Evolutionary conservation across 2,888 invertebrate genomes (phyloP).

Genomic region (Limulus polyphemus): DNA sequence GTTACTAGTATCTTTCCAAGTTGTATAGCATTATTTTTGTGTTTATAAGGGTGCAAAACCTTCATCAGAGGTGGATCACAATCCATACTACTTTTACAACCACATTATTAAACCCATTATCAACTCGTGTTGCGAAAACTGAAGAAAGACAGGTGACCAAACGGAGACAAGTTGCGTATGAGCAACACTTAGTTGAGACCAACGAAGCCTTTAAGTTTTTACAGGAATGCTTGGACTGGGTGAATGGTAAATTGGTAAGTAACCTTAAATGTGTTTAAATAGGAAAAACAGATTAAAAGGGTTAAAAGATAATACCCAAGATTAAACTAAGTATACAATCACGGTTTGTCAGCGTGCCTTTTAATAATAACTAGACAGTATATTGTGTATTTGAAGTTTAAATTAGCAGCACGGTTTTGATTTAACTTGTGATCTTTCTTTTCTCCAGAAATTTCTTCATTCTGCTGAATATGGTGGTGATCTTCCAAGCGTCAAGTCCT

Average conservation of each 20-base stretch:
- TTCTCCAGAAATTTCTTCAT: slow-evolving; percentile 63
- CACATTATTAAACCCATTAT: slow-evolving; percentile 65
- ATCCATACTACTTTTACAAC: slow-evolving; percentile 76
- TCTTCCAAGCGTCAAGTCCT: slow-evolving; percentile 76
- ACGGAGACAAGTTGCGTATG: slow-evolving; percentile 44
- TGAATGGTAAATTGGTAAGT: slow-evolving; percentile 55
- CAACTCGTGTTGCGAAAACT: slow-evolving; percentile 74
- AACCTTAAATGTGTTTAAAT: not conserved
- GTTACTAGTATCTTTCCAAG: too few relatives aligned
- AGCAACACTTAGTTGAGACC: slow-evolving; percentile 78
- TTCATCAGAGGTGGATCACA: slow-evolving; percentile 78
- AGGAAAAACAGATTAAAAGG: not conserved
- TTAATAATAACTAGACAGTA: not conserved
- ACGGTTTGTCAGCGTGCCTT: not conserved
- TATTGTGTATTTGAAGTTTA: not conserved
- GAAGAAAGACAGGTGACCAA: slow-evolving; percentile 12
- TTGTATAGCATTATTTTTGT: too few relatives aligned
- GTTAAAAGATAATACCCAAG: too few relatives aligned
- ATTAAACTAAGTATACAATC: not conserved
- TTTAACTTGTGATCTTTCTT: slow-evolving; percentile 1
- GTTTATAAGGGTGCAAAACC: slow-evolving; percentile 55
- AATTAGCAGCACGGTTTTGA: not conserved
- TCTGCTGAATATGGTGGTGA: slow-evolving; percentile 84
- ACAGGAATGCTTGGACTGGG: slow-evolving; percentile 90
- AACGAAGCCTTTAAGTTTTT: slow-evolving; percentile 83